Conservation (phyloP, 1,140 invertebrate species). For the Cydia amplana region DNA sequence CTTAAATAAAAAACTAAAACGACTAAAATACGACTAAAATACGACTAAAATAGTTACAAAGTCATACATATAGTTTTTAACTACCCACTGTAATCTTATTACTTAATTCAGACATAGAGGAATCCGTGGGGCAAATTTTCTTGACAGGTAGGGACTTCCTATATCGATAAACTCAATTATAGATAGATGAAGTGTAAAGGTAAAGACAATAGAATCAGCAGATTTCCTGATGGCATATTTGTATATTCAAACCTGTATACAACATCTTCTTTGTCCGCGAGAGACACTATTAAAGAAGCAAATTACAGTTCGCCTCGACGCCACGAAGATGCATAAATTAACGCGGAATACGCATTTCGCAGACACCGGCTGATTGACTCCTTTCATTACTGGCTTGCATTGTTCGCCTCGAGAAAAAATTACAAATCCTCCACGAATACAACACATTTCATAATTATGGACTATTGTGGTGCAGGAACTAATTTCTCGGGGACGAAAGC, state of each 20-base stretch:
- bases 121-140: no score
- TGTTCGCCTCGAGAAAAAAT: slow-evolving; percentile 73
- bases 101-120: no score
- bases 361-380: slow-evolving; percentile 76
- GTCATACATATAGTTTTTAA: no score
- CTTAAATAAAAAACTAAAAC: no score
- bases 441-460: slow-evolving; percentile 80
- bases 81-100: neutral
- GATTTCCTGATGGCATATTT: neutral
- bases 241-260: neutral
- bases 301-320: slow-evolving; percentile 42
- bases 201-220: neutral
- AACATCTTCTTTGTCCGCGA: slow-evolving; percentile 11
- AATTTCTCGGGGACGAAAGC: slow-evolving; percentile 62
- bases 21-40: no score
- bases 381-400: slow-evolving; percentile 74
- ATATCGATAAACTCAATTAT: no score
- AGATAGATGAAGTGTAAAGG: no score
- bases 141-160: no score
- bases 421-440: slow-evolving; percentile 68
- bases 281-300: slow-evolving; percentile 47
- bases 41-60: no score
- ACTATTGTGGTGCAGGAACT: slow-evolving; percentile 72
- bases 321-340: slow-evolving; percentile 68
- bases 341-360: slow-evolving; percentile 59